phyloP scores from a whole-genome alignment of 2,888 invertebrate genomes.

The Pristionchus entomophagus region DNA sequence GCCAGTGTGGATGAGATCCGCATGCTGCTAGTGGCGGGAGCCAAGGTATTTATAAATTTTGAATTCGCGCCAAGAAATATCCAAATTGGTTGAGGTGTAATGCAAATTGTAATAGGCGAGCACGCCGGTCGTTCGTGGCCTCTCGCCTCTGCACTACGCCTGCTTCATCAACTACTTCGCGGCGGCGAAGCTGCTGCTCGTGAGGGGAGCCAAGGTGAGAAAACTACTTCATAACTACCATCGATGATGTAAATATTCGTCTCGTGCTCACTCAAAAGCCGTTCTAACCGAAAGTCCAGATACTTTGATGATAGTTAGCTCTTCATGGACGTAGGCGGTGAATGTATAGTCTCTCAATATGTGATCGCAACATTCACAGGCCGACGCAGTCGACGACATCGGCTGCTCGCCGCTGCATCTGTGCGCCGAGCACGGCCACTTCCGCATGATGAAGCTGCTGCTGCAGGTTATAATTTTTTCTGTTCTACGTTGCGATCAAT shows the following conservation, averaged over 20 bases:
- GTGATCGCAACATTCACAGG: conserved; percentile 76
- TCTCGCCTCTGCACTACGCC: conserved; percentile 92
- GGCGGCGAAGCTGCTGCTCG: conserved; percentile 86
- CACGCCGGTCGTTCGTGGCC: conserved; percentile 88
- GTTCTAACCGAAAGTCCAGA: no score
- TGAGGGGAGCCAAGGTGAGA: conserved; percentile 79
- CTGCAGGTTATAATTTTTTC: conserved; percentile 60
- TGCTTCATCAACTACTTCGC: conserved; percentile 87
- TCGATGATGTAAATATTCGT: no score
- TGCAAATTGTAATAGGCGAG: conserved; percentile 79
- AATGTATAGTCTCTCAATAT: not conserved
- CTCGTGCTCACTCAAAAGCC: no score
- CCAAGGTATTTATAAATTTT: conserved; percentile 80
- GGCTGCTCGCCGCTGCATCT: conserved; percentile 92
- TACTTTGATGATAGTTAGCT: no score
- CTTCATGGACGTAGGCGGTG: no score
- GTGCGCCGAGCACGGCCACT: conserved; percentile 83
- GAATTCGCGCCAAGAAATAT: not conserved
- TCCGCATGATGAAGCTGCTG: conserved; percentile 69
- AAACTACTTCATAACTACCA: no score
- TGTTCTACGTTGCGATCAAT: no score
- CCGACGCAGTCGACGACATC: conserved; percentile 84
- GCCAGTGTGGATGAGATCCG: conserved; percentile 89
- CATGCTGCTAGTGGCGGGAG: conserved; percentile 89
- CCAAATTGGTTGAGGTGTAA: not conserved